Evolutionary conservation across 37 sponge, comb jelly and placozoan species (phyloP).

Genomic region (Petrosia ficiformis): DNA sequence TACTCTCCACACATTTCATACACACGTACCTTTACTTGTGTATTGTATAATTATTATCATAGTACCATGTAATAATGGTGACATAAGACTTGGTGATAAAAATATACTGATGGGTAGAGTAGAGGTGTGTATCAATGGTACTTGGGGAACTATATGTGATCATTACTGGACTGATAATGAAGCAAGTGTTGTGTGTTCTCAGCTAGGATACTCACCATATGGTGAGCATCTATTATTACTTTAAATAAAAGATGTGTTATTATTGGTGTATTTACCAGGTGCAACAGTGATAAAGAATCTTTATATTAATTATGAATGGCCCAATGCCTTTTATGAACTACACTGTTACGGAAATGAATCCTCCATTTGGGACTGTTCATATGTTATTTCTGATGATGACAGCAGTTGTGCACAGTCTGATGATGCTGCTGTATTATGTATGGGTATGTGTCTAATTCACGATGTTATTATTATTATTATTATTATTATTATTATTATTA

Average conservation of each 20-base stretch:
- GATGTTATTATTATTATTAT: too few relatives aligned
- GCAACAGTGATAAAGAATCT: neutral
- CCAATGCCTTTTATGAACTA: neutral
- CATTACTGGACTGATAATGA: conserved; percentile 7
- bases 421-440: neutral
- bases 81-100: neutral
- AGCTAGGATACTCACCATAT: conserved; percentile 14
- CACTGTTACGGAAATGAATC: neutral
- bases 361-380: neutral
- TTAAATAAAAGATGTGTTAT: neutral
- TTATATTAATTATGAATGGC: neutral
- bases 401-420: neutral
- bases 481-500: too few relatives aligned
- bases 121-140: conserved; percentile 8
- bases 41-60: neutral
- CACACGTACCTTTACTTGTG: neutral
- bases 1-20: neutral
- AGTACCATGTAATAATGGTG: neutral
- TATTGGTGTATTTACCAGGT: neutral
- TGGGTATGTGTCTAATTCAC: neutral
- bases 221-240: neutral
- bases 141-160: conserved; percentile 5
- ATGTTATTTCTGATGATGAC: neutral
- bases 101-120: neutral
- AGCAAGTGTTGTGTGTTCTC: conserved; percentile 2